phyloP scores from a whole-genome alignment of 2,113 vertebrate genomes.

The Eurypyga helias region DNA sequence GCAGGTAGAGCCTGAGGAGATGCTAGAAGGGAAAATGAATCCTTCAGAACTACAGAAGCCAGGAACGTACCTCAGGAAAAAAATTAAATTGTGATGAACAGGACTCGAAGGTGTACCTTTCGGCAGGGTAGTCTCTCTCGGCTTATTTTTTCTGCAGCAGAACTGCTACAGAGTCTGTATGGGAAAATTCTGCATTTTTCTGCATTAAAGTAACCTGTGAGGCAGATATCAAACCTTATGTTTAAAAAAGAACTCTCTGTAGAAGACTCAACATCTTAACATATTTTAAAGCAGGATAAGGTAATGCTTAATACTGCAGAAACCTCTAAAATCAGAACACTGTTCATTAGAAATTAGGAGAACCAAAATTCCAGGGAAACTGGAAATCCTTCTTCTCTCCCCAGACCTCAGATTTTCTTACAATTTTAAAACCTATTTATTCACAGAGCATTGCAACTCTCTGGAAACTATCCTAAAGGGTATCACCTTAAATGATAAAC shows the following conservation, averaged over 20 bases:
- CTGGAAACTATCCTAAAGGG: not conserved
- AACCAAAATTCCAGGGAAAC: not conserved
- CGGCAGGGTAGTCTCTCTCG: not conserved
- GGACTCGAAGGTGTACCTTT: not conserved
- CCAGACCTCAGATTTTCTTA: not conserved
- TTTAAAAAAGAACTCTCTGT: not conserved
- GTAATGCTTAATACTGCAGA: not conserved
- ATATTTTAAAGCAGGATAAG: not conserved
- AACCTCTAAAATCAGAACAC: not conserved
- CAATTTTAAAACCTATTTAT: not conserved
- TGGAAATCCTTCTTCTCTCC: not conserved
- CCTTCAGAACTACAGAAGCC: not conserved
- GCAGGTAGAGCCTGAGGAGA: not conserved
- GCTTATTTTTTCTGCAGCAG: not conserved
- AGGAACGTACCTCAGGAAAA: not conserved
- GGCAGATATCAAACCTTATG: not conserved
- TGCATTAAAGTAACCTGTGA: not conserved
- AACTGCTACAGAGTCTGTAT: fast-evolving
- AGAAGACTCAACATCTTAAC: not conserved
- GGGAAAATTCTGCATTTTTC: not conserved
- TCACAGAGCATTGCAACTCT: not conserved
- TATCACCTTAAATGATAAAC: not conserved
- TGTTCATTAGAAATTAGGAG: not conserved
- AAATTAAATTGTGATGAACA: not conserved
- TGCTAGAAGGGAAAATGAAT: not conserved